Conservation (phyloP, 2,113 vertebrate genomes). For the Rhynchomys soricoides region DNA sequence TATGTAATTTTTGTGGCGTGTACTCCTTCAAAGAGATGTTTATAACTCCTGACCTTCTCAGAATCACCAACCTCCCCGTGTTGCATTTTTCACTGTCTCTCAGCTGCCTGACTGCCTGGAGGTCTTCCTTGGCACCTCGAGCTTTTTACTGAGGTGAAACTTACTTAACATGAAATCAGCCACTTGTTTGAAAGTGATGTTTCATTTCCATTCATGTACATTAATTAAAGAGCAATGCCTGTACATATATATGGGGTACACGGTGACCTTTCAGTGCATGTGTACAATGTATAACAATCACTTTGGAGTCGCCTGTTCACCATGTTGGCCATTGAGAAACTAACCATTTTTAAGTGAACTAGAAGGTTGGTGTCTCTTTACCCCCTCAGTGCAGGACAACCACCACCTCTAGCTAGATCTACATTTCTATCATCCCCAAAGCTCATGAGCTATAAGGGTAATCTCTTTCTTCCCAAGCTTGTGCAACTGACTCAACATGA, state of each 20-base stretch:
- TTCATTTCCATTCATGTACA: neutral
- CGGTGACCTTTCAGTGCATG: neutral
- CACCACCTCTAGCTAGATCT: neutral
- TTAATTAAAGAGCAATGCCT: neutral
- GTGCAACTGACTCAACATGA: neutral
- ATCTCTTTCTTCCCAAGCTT: neutral
- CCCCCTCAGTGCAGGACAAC: neutral
- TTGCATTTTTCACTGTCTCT: neutral
- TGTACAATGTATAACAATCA: neutral
- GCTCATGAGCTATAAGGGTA: no score
- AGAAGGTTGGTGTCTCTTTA: neutral
- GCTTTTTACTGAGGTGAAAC: neutral
- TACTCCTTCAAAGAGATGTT: neutral
- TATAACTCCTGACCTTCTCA: neutral
- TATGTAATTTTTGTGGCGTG: neutral
- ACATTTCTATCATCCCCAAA: neutral
- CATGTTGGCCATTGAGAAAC: neutral
- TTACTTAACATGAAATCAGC: neutral
- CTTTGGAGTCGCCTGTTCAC: neutral
- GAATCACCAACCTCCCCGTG: neutral
- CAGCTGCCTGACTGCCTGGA: neutral
- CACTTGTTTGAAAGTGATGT: neutral
- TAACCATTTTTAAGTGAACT: neutral
- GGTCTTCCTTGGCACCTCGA: neutral
- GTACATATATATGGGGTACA: neutral